Conservation (phyloP, 2,113 vertebrate genomes). For the Aix galericulata region DNA sequence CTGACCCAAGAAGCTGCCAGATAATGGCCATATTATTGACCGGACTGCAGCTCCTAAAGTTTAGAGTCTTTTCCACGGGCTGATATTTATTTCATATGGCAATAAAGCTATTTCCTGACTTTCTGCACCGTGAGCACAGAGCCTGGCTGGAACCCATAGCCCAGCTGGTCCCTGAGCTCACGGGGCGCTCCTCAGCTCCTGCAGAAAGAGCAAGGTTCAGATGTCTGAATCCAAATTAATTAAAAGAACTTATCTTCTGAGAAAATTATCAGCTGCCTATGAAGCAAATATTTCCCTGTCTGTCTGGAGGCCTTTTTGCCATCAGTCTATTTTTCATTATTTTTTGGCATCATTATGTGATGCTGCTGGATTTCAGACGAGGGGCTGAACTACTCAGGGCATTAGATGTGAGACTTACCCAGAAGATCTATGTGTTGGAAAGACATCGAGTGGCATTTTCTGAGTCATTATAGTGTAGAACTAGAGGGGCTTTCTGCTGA, state of each 20-base stretch:
- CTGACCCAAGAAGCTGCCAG: conserved; percentile 2
- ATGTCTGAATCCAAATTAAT: conserved; percentile 50
- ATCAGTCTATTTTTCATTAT: conserved; percentile 28
- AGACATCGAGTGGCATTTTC: background rate
- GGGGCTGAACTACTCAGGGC: background rate
- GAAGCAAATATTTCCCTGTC: conserved; percentile 51
- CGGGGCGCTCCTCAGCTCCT: background rate
- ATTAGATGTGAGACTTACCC: background rate
- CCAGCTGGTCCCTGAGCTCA: conserved; percentile 53
- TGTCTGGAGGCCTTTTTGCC: conserved; percentile 35
- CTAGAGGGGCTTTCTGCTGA: background rate
- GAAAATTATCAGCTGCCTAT: conserved; percentile 55
- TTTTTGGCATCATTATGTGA: conserved; percentile 5
- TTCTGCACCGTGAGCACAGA: conserved; percentile 8
- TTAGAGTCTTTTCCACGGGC: background rate
- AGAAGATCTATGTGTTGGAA: background rate
- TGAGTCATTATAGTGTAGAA: background rate
- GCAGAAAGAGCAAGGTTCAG: conserved; percentile 46
- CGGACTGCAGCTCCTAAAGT: conserved; percentile 27
- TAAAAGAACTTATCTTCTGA: conserved; percentile 43
- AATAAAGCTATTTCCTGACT: conserved; percentile 55
- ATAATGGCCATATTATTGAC: conserved; percentile 52
- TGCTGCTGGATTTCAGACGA: conserved; percentile 9
- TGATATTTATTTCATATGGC: conserved; percentile 49
- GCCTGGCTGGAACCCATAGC: conserved; percentile 25